Percentiles rank a stretch among this genome's conserved stretches.
Evolutionary conservation across 2,888 invertebrate genomes (phyloP).

Genomic region (Apotomis capreana): DNA sequence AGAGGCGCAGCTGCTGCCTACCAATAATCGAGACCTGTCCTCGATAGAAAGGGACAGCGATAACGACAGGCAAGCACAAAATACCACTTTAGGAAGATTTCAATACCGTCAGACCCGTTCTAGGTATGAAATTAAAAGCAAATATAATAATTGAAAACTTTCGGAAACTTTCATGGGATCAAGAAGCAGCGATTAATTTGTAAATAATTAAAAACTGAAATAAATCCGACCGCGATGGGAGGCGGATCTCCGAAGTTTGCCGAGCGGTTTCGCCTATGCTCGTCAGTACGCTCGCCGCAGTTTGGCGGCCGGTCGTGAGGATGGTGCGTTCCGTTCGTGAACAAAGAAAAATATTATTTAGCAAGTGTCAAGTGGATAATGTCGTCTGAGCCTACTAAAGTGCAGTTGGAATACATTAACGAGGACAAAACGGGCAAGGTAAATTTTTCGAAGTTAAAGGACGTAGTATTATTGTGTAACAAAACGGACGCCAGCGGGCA

Average conservation of each 20-base stretch:
- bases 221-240: conserved; percentile 77
- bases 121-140: background rate
- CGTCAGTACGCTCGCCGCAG: conserved; percentile 80
- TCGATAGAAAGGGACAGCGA: conserved; percentile 70
- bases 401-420: conserved; percentile 79
- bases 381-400: conserved; percentile 80
- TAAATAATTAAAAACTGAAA: conserved; percentile 57
- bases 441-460: conserved; percentile 68
- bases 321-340: conserved; percentile 77
- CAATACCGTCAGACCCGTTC: background rate
- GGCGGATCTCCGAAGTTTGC: conserved; percentile 79
- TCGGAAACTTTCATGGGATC: conserved; percentile 13
- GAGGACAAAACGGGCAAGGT: conserved; percentile 80
- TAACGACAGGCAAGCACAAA: conserved; percentile 51
- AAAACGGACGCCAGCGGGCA: conserved; percentile 80
- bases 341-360: conserved; percentile 78
- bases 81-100: conserved; percentile 11
- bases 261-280: conserved; percentile 68
- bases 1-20: conserved; percentile 84
- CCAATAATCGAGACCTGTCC: conserved; percentile 83
- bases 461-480: conserved; percentile 78
- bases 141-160: conserved; percentile 2
- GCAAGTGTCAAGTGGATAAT: conserved; percentile 78
- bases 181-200: background rate
- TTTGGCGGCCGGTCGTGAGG: conserved; percentile 82